These are phyloP conservation scores for Uloborus plumipes DNA, from an alignment of 2,888 invertebrate species.

Conservation along the genomic window DNA sequence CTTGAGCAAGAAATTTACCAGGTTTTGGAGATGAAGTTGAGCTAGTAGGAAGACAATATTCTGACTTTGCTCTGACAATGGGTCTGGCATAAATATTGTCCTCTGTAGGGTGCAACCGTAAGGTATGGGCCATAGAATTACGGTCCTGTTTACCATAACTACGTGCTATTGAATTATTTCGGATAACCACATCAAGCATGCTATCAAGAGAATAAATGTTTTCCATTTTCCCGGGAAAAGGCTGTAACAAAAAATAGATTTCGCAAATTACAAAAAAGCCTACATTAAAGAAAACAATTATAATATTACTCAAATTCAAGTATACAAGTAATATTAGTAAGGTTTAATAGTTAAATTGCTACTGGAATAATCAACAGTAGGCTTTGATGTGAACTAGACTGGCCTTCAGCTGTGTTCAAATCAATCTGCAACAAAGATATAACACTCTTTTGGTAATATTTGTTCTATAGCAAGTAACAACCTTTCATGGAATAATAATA, in stretches of 20 bases:
- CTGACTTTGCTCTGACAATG: conserved; percentile 56
- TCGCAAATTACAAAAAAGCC: too few species aligned
- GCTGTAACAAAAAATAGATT: conserved; percentile 3
- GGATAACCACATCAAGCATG: conserved; percentile 49
- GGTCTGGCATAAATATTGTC: conserved; percentile 58
- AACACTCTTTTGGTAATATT: too few species aligned
- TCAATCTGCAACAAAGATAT: too few species aligned
- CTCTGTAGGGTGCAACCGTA: conserved; percentile 18
- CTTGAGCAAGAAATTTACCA: conserved; percentile 5
- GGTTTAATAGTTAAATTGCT: too few species aligned
- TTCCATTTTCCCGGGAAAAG: conserved; percentile 32
- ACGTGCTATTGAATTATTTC: conserved; percentile 51
- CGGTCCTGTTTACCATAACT: conserved; percentile 52
- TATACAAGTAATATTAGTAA: too few species aligned
- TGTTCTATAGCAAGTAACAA: too few species aligned
- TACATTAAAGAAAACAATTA: too few species aligned
- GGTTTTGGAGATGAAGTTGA: conserved; percentile 38
- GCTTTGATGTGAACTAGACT: too few species aligned
- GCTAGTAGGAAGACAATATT: conserved; percentile 52
- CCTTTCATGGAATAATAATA: too few species aligned
- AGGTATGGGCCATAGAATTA: conserved; percentile 43
- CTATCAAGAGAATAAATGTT: conserved; percentile 47
- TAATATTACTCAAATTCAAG: too few species aligned
- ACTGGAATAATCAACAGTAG: too few species aligned
- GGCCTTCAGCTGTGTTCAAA: too few species aligned